A percentile compares a stretch with the other conserved stretches of the same genome.
These are phyloP conservation scores for Mya arenaria DNA, from an alignment of 1,140 invertebrate species.

Conservation along the genomic window DNA sequence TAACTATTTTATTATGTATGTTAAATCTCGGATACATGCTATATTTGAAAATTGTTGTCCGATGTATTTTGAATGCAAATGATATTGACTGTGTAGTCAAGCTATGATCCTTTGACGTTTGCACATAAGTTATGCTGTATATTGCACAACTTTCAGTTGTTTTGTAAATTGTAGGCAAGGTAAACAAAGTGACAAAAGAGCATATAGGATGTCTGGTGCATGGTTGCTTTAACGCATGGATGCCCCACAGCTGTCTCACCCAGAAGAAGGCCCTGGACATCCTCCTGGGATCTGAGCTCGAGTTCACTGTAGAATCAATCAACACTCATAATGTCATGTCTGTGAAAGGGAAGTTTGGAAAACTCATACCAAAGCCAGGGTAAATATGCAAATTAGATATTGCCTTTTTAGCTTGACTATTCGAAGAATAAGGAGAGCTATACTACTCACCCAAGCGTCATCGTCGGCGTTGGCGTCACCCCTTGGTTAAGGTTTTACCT, in stretches of 20 bases:
- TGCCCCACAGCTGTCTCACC: conserved; percentile 17
- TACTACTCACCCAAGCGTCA: not conserved
- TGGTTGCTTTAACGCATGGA: conserved; percentile 70
- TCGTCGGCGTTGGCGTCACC: too few species aligned
- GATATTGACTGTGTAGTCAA: not conserved
- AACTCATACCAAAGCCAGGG: conserved; percentile 1
- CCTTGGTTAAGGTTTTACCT: too few species aligned
- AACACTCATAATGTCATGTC: conserved; percentile 61
- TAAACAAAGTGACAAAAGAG: conserved; percentile 69
- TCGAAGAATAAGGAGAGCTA: not conserved
- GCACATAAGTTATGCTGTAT: too few species aligned
- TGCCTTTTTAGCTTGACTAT: not conserved
- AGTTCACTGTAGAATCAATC: conserved; percentile 59
- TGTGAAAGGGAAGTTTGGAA: conserved; percentile 60
- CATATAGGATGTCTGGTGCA: conserved; percentile 74
- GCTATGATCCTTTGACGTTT: too few species aligned
- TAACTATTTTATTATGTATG: too few species aligned
- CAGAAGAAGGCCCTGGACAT: conserved; percentile 9
- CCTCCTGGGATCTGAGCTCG: conserved; percentile 52
- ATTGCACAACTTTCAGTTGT: too few species aligned
- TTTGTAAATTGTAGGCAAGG: conserved; percentile 37
- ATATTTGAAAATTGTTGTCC: not conserved
- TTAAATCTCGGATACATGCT: too few species aligned
- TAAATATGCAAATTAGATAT: not conserved
- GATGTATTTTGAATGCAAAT: not conserved